These are phyloP conservation scores for Cettia cetti DNA, from an alignment of 2,113 vertebrate species.

Conservation along the genomic window DNA sequence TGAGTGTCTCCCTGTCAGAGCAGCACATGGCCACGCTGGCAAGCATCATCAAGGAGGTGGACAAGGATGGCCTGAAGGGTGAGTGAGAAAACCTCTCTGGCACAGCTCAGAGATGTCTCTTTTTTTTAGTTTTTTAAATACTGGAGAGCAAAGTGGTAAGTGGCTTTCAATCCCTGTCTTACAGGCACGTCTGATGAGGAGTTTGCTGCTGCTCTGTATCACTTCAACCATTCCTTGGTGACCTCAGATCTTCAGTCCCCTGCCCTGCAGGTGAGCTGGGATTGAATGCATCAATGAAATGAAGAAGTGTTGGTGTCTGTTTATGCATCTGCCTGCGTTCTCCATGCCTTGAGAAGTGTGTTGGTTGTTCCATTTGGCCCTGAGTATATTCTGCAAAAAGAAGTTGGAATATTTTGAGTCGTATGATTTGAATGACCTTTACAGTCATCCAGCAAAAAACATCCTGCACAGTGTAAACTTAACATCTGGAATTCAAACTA, in stretches of 20 bases:
- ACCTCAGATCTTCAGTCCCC: constrained; percentile 97
- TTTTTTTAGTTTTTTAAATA: not conserved
- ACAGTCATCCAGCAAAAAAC: not conserved
- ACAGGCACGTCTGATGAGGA: constrained; percentile 93
- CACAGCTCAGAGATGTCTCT: not conserved
- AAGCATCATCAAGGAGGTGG: constrained; percentile 97
- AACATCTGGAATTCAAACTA: not conserved
- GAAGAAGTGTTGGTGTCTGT: not conserved
- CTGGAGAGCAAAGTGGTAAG: not conserved
- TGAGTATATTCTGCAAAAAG: not conserved
- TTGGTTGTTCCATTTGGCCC: not conserved
- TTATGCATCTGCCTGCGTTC: fast-evolving
- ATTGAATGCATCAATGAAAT: not conserved
- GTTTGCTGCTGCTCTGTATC: constrained; percentile 93
- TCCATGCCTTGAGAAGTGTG: not conserved
- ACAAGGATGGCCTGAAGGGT: constrained; percentile 96
- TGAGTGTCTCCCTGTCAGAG: constrained; percentile 94
- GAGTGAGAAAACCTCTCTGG: not conserved
- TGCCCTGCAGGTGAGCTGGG: constrained; percentile 82
- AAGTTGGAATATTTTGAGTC: not conserved
- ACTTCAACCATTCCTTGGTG: constrained; percentile 96
- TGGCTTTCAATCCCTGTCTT: not conserved
- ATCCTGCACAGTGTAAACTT: not conserved
- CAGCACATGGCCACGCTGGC: constrained; percentile 96
- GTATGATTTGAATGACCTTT: not conserved